Conservation (phyloP, 2,888 invertebrate species). For the Tenthredo livida region DNA sequence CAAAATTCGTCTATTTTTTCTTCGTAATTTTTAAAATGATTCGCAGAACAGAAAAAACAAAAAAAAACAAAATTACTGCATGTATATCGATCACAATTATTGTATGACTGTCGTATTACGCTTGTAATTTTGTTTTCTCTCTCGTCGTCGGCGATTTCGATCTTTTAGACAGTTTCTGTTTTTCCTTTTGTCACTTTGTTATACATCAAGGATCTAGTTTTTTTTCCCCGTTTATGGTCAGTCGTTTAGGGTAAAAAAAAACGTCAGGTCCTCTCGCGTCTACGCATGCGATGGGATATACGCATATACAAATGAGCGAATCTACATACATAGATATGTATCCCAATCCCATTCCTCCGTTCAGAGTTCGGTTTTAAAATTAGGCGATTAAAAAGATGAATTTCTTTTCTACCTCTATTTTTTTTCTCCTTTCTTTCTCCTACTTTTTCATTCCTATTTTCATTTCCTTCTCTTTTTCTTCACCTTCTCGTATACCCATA, state of each 20-base stretch:
- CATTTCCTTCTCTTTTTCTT: no score
- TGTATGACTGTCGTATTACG: no score
- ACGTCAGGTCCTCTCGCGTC: neutral
- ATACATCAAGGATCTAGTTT: neutral
- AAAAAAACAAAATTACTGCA: no score
- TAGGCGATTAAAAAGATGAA: conserved; percentile 8
- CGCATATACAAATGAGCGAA: neutral
- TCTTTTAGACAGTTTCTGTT: no score
- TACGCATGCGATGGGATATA: neutral
- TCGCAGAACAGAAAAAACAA: no score
- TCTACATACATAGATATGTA: conserved; percentile 24
- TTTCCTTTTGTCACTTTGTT: neutral
- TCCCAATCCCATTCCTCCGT: neutral
- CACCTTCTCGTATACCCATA: no score
- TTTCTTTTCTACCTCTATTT: neutral
- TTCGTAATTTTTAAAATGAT: no score
- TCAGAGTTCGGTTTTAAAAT: neutral
- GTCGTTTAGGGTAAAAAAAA: neutral
- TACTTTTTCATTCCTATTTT: neutral
- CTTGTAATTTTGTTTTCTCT: no score
- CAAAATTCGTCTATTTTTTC: no score
- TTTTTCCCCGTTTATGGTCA: neutral
- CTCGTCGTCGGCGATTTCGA: no score
- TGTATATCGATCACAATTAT: no score
- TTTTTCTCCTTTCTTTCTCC: neutral